phyloP scores from a whole-genome alignment of 2,113 vertebrate genomes.

The Isichthys henryi region DNA sequence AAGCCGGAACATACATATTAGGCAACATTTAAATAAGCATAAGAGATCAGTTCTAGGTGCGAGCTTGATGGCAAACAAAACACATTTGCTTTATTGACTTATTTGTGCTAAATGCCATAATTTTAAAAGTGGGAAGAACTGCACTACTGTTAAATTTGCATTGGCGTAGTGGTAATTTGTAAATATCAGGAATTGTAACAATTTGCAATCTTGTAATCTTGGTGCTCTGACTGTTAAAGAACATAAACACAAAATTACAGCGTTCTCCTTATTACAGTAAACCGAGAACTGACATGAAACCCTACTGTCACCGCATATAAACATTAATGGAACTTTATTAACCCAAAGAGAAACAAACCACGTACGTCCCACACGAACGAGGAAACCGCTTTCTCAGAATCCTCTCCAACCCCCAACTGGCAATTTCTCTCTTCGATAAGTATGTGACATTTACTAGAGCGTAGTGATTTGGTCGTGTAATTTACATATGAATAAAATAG shows the following conservation, averaged over 20 bases:
- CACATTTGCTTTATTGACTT: neutral
- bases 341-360: neutral
- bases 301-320: neutral
- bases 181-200: neutral
- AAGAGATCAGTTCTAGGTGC: neutral
- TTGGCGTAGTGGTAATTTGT: neutral
- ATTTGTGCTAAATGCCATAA: neutral
- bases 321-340: neutral
- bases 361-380: neutral
- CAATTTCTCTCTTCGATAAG: neutral
- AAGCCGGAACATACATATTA: too few species aligned
- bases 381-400: neutral
- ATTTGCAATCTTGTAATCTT: neutral
- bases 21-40: neutral
- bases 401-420: neutral
- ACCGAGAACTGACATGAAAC: neutral
- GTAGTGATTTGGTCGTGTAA: neutral
- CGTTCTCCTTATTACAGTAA: neutral
- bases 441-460: neutral
- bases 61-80: neutral
- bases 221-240: neutral
- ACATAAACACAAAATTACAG: neutral
- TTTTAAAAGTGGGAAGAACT: neutral
- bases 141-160: neutral
- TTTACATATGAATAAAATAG: neutral